A percentile compares a stretch with the other conserved stretches of the same genome.
phyloP scores from a whole-genome alignment of 2,888 invertebrate genomes.

The Pristionchus mayeri region DNA sequence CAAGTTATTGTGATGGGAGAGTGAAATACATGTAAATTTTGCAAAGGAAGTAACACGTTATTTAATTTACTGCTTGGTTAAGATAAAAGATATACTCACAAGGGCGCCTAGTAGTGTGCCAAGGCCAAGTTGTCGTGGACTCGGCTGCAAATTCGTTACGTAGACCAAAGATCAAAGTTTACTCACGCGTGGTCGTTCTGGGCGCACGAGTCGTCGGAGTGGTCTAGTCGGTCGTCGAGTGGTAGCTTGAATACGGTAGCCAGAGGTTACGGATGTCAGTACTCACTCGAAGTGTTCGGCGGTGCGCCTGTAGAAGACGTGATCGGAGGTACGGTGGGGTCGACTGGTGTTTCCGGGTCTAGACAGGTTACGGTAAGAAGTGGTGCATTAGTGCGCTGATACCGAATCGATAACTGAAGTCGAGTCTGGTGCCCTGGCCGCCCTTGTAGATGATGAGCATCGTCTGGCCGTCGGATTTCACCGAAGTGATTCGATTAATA shows the following conservation, averaged over 20 bases:
- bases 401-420: slow-evolving; percentile 58
- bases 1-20: no score
- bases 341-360: slow-evolving; percentile 49
- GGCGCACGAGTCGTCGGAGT: slow-evolving; percentile 50
- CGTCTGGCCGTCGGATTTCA: slow-evolving; percentile 55
- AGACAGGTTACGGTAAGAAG: background rate
- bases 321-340: slow-evolving; percentile 39
- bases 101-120: slow-evolving; percentile 41
- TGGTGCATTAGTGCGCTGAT: background rate
- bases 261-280: background rate
- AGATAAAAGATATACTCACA: background rate
- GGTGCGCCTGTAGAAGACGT: slow-evolving; percentile 51
- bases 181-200: slow-evolving; percentile 47
- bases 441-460: slow-evolving; percentile 63
- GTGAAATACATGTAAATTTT: no score
- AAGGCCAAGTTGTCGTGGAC: background rate
- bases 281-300: slow-evolving; percentile 48
- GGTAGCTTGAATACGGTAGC: slow-evolving; percentile 50
- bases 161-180: background rate
- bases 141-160: background rate
- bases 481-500: slow-evolving; percentile 56
- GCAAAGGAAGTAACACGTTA: no score
- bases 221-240: slow-evolving; percentile 50
- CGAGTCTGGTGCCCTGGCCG: slow-evolving; percentile 51
- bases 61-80: no score